Percentiles rank a stretch among this genome's conserved stretches.
These are phyloP conservation scores for Diadema setosum DNA, from an alignment of 35 echinoderm and acorn worm genomes.

Conservation along the genomic window DNA sequence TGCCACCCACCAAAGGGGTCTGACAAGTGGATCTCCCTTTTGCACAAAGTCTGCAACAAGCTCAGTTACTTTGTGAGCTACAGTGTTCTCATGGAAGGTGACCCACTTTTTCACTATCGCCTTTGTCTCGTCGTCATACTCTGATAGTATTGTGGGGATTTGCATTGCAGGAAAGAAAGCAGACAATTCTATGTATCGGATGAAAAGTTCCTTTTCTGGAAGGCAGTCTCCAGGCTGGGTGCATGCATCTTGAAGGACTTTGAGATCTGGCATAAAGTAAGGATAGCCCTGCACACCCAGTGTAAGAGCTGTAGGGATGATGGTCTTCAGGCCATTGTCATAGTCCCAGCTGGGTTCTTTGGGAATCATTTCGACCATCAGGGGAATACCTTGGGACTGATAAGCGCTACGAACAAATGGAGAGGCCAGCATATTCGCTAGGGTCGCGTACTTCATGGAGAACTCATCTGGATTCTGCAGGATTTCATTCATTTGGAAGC, in stretches of 20 bases:
- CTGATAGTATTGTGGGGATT: constrained; percentile 50
- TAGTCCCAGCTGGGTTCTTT: constrained; percentile 51
- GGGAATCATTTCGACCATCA: constrained; percentile 48
- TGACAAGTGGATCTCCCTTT: constrained; percentile 65
- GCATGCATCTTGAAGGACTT: neutral
- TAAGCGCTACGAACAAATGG: constrained; percentile 58
- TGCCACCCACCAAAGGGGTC: constrained; percentile 93
- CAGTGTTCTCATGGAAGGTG: constrained; percentile 51
- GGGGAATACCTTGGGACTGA: constrained; percentile 52
- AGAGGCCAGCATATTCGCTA: constrained; percentile 20
- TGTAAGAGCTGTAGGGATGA: constrained; percentile 75
- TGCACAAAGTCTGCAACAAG: constrained; percentile 39
- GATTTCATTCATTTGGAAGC: constrained; percentile 39
- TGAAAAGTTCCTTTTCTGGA: constrained; percentile 60
- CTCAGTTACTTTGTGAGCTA: constrained; percentile 45
- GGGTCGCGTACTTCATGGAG: constrained; percentile 44
- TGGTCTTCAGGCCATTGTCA: constrained; percentile 71
- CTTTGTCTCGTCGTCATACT: constrained; percentile 61
- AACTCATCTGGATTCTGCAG: constrained; percentile 71
- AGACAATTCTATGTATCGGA: constrained; percentile 66
- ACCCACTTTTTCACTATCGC: constrained; percentile 55
- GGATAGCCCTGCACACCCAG: constrained; percentile 81
- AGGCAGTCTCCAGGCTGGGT: neutral
- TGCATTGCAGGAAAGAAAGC: constrained; percentile 90
- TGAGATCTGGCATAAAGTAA: constrained; percentile 65